Percentiles rank a stretch among this genome's conserved stretches.
Evolutionary conservation across 2,888 invertebrate species (phyloP).

Genomic region (Chloromyia formosa): DNA sequence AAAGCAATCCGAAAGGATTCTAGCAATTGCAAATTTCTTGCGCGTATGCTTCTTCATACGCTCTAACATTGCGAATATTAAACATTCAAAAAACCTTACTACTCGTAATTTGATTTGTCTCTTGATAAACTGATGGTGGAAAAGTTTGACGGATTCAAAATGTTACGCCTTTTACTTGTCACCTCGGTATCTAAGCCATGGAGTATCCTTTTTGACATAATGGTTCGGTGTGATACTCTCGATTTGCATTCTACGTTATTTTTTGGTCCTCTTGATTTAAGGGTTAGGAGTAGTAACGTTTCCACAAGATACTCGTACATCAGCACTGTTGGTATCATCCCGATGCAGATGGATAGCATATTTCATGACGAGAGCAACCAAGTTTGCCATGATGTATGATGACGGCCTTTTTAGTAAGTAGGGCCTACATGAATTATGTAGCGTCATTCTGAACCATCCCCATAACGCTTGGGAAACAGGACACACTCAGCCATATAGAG

Average conservation of each 20-base stretch:
- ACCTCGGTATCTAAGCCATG: constrained; percentile 4
- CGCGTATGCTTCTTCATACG: constrained; percentile 18
- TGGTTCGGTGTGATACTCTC: neutral
- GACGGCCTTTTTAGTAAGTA: neutral
- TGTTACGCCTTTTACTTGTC: constrained; percentile 42
- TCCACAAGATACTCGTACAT: constrained; percentile 36
- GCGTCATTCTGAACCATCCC: constrained; percentile 9
- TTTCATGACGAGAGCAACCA: neutral
- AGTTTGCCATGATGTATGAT: neutral
- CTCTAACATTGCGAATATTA: constrained; percentile 33
- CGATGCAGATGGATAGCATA: constrained; percentile 38
- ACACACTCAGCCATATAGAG: neutral
- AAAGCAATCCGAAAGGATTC: too few relatives aligned
- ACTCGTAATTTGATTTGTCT: constrained; percentile 50
- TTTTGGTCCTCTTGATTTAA: neutral
- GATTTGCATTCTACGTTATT: constrained; percentile 12
- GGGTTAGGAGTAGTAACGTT: neutral
- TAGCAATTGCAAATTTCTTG: too few relatives aligned
- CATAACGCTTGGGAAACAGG: constrained; percentile 3
- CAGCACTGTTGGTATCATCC: constrained; percentile 42
- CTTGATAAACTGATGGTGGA: constrained; percentile 48
- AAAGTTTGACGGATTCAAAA: constrained; percentile 49
- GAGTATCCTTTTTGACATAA: neutral
- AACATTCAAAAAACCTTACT: constrained; percentile 43
- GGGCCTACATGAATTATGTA: constrained; percentile 26